These are phyloP conservation scores for Anas flavirostris DNA, from an alignment of 2,797 vertebrate species.

Conservation along the genomic window DNA sequence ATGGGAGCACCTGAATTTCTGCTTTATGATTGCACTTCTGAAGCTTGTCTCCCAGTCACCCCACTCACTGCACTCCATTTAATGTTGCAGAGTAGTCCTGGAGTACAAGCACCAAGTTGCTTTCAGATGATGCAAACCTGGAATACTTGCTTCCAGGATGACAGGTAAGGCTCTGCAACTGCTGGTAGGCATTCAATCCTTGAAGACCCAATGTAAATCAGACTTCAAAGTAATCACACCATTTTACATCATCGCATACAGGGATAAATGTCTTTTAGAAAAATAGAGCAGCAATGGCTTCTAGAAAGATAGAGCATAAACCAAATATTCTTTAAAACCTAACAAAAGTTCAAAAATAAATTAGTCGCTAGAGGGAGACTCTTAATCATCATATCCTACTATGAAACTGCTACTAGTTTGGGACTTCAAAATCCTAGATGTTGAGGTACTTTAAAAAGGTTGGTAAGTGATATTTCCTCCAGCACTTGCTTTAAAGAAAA, in stretches of 20 bases:
- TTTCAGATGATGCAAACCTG: accelerated
- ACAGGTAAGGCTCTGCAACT: neutral
- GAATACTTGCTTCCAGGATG: accelerated
- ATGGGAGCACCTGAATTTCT: neutral
- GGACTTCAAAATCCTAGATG: neutral
- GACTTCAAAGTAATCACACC: neutral
- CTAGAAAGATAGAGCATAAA: neutral
- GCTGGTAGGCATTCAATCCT: neutral
- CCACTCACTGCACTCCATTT: neutral
- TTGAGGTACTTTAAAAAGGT: accelerated
- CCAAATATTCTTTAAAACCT: neutral
- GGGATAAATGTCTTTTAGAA: neutral
- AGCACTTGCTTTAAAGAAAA: neutral
- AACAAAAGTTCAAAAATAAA: neutral
- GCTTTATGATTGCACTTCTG: neutral
- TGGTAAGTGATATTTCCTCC: neutral
- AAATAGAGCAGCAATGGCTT: neutral
- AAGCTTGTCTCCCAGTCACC: accelerated
- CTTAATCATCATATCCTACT: neutral
- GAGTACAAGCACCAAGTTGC: accelerated
- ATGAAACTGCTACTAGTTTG: accelerated
- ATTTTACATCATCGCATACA: neutral
- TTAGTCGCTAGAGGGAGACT: constrained; percentile 47
- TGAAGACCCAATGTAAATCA: neutral
- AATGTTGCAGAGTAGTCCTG: accelerated